phyloP scores from a whole-genome alignment of 2,113 vertebrate genomes.

The Lepus americanus region DNA sequence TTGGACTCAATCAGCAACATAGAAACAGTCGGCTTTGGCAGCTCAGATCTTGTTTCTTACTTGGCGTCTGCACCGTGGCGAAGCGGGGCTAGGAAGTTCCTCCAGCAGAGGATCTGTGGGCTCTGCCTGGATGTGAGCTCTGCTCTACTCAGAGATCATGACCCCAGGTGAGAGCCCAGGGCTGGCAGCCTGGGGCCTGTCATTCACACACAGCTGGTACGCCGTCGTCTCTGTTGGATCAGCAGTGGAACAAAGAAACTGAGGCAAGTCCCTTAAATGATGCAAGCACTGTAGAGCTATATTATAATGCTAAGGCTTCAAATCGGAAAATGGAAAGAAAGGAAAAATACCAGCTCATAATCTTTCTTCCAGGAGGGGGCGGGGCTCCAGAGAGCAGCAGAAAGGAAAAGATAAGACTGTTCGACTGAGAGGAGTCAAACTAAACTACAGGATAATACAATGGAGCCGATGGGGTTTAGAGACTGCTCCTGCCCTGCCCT shows the following conservation, averaged over 20 bases:
- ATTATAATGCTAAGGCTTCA: constrained; percentile 66
- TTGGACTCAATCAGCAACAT: not conserved
- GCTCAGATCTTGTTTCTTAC: not conserved
- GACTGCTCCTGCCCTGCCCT: constrained; percentile 80
- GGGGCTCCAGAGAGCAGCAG: constrained; percentile 52
- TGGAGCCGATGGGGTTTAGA: constrained; percentile 77
- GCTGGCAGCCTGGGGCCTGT: not conserved
- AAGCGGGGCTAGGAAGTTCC: not conserved
- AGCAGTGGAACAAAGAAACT: constrained; percentile 37
- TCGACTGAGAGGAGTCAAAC: constrained; percentile 68
- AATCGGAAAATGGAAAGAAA: constrained; percentile 46
- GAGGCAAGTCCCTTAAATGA: constrained; percentile 62
- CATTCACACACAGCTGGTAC: not conserved
- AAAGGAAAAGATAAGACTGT: constrained; percentile 79
- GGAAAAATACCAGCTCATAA: constrained; percentile 72
- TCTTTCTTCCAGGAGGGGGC: constrained; percentile 59
- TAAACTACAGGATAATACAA: constrained; percentile 82
- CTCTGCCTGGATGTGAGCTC: not conserved
- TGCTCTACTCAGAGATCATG: not conserved
- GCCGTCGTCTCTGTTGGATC: not conserved
- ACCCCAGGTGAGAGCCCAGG: not conserved
- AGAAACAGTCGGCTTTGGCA: not conserved
- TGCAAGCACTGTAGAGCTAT: not conserved
- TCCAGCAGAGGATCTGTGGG: not conserved
- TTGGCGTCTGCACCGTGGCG: not conserved